Percentiles rank a stretch among this genome's conserved stretches.
phyloP scores from a whole-genome alignment of 2,797 vertebrate genomes.

The Choloepus didactylus region DNA sequence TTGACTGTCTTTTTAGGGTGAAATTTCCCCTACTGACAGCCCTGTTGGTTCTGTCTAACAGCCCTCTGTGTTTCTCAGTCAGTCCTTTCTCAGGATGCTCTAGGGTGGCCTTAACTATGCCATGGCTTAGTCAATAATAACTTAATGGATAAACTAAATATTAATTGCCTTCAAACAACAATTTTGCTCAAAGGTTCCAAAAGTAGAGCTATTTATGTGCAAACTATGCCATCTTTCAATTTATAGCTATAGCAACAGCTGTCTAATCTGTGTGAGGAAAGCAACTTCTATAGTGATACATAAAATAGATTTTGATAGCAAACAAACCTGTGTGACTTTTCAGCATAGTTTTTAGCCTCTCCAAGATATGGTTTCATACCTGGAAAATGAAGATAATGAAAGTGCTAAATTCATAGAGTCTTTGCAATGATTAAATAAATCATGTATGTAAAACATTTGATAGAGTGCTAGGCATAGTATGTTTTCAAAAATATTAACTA shows the following conservation, averaged over 20 bases:
- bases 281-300: background rate
- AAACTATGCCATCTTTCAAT: background rate
- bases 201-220: background rate
- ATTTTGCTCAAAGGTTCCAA: background rate
- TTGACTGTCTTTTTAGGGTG: background rate
- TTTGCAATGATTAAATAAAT: slow-evolving; percentile 20
- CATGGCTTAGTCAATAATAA: background rate
- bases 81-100: background rate
- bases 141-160: background rate
- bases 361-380: background rate
- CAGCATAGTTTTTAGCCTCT: background rate
- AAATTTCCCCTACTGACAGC: background rate
- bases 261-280: background rate
- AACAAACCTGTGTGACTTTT: background rate
- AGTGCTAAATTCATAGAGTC: background rate
- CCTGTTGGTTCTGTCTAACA: background rate
- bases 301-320: background rate
- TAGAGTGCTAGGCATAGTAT: background rate
- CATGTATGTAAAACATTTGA: background rate
- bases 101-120: background rate
- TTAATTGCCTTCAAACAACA: background rate
- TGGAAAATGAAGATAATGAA: background rate
- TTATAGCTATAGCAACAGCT: background rate
- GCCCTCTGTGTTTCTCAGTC: background rate
- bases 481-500: background rate